Evolutionary conservation across 92 coral and sea anemone genomes (phyloP), one percentile per base, ranked within the genome.

Genomic region (Epizoanthus stellaris): DNA sequence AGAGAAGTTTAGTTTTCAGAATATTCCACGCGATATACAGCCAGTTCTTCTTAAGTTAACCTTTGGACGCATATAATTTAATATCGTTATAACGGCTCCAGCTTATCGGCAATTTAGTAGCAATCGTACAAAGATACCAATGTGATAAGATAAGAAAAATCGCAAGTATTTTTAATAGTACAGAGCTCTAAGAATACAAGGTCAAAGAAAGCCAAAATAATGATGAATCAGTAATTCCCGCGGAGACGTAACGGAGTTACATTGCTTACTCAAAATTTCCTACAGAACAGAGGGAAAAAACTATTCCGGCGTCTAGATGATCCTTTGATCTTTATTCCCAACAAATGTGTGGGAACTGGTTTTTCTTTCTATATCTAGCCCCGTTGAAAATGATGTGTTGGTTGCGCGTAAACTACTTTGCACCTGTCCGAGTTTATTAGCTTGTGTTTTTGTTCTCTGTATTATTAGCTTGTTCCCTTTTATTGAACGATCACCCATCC

Each of bases 401-500:
- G 40, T 58, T 34, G 42, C 52, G 34, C 58, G 59, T 58, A 42
- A 77, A 9, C 43, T 19, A 43, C 15, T 19, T 79, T 79, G 83
- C 83, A 79, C 72, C 83, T 79, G 83, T 43, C 61, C 15, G 1
- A 38, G 38, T 20, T 63, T 63, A 20, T 43, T 63, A 19, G 62
- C 5, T 56, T 62, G n/a, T 63, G 66, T 63, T 79, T 63, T 79
- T 79, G 83, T 79, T 63, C 59, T 61, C 16, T 20, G 39, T 61
- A 43, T 77, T 79, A 14, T 15, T 49, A 45, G 6, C 83, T 14
- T 12, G 25, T 12, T 60, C 43, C 56, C 25, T 9, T 60, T 60
- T 77, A 60, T 77, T 77, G 82, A 58, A 9, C 69, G 40, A 20
- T 40, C 36, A 38, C 34, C 34, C 58, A 8, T 17, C 38, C 70